Base-by-base conservation (phyloP, 1,140 invertebrate species). In the Drusus annulatus region DNA sequence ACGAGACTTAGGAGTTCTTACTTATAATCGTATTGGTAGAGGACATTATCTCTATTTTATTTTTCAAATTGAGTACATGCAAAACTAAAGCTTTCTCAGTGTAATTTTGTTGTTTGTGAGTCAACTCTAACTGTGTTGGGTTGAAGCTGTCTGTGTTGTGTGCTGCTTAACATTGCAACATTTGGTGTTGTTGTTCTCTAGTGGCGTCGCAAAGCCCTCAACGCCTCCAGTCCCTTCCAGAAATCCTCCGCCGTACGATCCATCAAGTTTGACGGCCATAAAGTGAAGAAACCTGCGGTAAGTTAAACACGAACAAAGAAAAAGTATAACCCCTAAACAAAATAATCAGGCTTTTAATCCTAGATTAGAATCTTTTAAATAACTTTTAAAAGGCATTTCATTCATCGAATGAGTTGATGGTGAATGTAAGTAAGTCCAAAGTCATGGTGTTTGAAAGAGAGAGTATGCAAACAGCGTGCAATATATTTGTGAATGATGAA, bases 191-290 rank as follows among this genome's bases (percentile, higher is more conserved):
- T 73, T 78, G 76, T 76, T 54, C 50, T 79, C 63, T 62, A 76
- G 79, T 58, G 80, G 56, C 65, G 58, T 19, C 71, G 77, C 50
- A 73, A 78, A 31, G 19, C 77, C 65, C 78, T 60, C 15, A 52
- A 74, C 23, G 16, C 21, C 15, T 73, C 63, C n/a, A 73, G 74
- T 62, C 36, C 74, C 1, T 25, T 13, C 65, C 31, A 52, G 36
- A 74, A 78, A 13, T 68, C 78, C 19, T 84, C 77, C 19, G 81
- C 80, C 36, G 79, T 81, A 10, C 45, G 78, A n/a, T 81, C 80
- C 50, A 83, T 83, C 50, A 80, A 82, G 71, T 84, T 81, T 60
- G 71, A 52, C 21, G 58, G 71, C 7, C 58, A 63, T 36, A 76
- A 76, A 76, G 56, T 63, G 28, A 60, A 63, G 36, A 76, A 76